Evolutionary conservation across 2,113 vertebrate species (phyloP).

Genomic region (Boleophthalmus pectinirostris): DNA sequence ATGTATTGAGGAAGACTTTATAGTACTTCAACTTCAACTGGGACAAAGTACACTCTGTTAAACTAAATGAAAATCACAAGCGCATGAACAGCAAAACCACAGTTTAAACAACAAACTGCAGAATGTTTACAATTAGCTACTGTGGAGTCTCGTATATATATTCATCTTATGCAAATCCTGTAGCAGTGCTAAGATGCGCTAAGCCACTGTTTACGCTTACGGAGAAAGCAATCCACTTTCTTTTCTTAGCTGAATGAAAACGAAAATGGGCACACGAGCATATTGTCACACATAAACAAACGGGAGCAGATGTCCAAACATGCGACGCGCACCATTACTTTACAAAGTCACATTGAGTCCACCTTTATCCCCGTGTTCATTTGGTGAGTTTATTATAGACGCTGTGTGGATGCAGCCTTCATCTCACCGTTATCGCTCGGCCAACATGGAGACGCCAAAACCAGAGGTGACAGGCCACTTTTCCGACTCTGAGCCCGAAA

Average conservation of each 20-base stretch:
- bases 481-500: conserved; percentile 50
- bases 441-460: conserved; percentile 77
- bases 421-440: conserved; percentile 74
- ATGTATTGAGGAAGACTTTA: too few species aligned
- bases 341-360: conserved; percentile 35
- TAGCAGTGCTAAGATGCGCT: conserved; percentile 4
- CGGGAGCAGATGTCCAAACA: conserved; percentile 22
- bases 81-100: conserved; percentile 11
- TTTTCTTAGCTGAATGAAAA: conserved; percentile 42
- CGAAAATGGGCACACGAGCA: conserved; percentile 55
- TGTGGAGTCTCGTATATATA: neutral
- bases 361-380: conserved; percentile 64
- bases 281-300: conserved; percentile 37
- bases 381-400: conserved; percentile 37
- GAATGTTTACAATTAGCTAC: conserved; percentile 45
- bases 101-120: conserved; percentile 30
- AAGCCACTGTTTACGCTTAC: conserved; percentile 35
- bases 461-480: conserved; percentile 85
- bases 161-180: conserved; percentile 36
- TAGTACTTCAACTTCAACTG: neutral
- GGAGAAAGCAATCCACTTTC: conserved; percentile 34
- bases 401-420: conserved; percentile 59
- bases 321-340: conserved; percentile 33
- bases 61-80: neutral
- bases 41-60: neutral